Base-by-base conservation (phyloP, 1,140 invertebrate genomes). In the Drosophila athabasca region DNA sequence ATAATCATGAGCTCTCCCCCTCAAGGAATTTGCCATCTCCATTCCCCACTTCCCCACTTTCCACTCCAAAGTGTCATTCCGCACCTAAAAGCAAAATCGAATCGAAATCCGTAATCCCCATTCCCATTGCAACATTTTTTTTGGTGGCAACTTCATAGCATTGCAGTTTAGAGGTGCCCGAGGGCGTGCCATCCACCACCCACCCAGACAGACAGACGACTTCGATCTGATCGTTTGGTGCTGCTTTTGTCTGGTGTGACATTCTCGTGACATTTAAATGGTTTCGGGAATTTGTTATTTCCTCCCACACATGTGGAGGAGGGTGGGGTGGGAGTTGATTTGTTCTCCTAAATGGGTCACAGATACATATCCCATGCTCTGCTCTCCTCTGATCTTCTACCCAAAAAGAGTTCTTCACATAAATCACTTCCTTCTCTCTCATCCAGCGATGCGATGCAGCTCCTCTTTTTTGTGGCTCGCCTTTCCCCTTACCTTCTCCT, bases 241-340 rank as follows among this genome's bases (percentile, higher is more conserved):
- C n/a, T n/a, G 17, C 17, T 19, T 1, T 39, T 11, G 3, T 31
- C 3, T 0, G 29, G 29, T 65, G 48, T 66, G 62, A 67, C 62
- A 67, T 53, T 67, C 39, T 53, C 35, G 44, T 66, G 64, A 66
- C 61, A 67, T 67, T 66, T 66, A 31, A 65, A 66, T 39, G 11
- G 35, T 39, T 66, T 52, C 35, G 46, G 24, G 61, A 65, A 66
- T 66, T 66, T 66, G 64, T 66, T 66, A 50, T 65, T 66, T 44
- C 64, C 45, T 43, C 64, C 46, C 45, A 65, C 64, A 44, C 24
- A 5, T 24, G 24, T 26, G 24, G 17, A 19, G 17, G 0, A 1
- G 17, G 17, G 17, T 26, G 29, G 9, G 26, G 19, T 52, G 24
- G 52, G 57, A 50, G 35, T 39, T 39, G 52, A 59, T 52, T 53